Conservation (phyloP, 2,797 vertebrate species). For the Aphelocoma californica region DNA sequence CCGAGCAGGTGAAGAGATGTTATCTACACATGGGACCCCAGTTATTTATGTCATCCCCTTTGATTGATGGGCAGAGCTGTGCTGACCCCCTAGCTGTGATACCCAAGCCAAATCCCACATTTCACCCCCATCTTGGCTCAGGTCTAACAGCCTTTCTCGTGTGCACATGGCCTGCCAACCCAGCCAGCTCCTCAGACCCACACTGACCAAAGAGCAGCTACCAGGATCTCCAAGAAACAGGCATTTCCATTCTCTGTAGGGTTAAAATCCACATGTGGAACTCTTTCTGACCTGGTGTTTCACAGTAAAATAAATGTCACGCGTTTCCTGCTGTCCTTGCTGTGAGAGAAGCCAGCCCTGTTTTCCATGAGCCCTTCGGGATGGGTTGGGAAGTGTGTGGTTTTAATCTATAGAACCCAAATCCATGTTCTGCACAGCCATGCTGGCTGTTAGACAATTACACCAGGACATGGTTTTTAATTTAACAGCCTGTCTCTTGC, state of each 20-base stretch:
- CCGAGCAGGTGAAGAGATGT: background rate
- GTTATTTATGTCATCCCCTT: background rate
- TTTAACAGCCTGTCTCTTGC: slow-evolving; percentile 29
- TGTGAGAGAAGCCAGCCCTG: background rate
- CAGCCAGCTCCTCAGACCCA: background rate
- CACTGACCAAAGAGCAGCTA: background rate
- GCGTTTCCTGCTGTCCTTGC: background rate
- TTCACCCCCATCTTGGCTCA: background rate
- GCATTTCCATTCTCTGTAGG: background rate
- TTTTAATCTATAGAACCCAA: slow-evolving; percentile 8
- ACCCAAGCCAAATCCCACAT: background rate
- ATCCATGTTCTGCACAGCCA: background rate
- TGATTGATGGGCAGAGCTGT: background rate
- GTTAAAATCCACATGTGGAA: background rate
- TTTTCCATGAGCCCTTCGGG: background rate
- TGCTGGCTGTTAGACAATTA: background rate
- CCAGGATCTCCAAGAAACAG: background rate
- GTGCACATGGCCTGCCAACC: background rate
- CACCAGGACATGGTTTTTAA: background rate
- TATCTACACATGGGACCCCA: background rate
- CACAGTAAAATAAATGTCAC: background rate
- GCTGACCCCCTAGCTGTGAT: background rate
- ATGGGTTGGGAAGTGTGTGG: background rate
- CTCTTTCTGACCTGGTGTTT: background rate
- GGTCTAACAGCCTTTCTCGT: background rate